Conservation (phyloP, 2,113 vertebrate species). For the Xerus inauris region DNA sequence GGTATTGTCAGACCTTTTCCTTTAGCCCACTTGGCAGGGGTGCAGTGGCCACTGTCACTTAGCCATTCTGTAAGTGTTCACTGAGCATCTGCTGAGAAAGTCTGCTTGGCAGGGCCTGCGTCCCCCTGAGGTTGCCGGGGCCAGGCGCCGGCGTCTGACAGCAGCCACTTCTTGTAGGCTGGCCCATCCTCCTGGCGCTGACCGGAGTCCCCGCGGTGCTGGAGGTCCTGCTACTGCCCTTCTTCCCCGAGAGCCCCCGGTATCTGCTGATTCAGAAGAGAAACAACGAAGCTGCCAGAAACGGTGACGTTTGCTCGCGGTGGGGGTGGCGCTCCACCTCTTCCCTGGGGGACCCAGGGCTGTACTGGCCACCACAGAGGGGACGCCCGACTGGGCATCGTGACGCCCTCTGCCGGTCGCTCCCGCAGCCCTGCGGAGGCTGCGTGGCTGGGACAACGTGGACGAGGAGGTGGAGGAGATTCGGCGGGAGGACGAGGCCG, state of each 20-base stretch:
- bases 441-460: constrained; percentile 90
- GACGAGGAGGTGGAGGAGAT: constrained; percentile 91
- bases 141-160: accelerated
- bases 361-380: no score
- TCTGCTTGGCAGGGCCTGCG: accelerated
- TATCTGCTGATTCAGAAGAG: constrained; percentile 93
- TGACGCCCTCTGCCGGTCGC: accelerated
- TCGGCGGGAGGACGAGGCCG: constrained; percentile 89
- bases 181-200: constrained; percentile 92
- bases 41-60: accelerated
- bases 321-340: no score
- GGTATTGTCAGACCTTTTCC: accelerated
- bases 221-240: constrained; percentile 91
- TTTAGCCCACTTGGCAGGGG: neutral
- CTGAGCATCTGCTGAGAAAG: neutral
- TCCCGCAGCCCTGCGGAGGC: constrained; percentile 87
- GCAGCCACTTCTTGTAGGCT: constrained; percentile 85
- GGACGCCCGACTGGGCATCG: no score
- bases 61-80: neutral
- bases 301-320: constrained; percentile 77
- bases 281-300: constrained; percentile 85
- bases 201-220: constrained; percentile 91
- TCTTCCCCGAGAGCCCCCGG: constrained; percentile 95
- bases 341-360: no score
- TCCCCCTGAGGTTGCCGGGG: no score